Conservation (phyloP, 1,140 invertebrate genomes). For the Euwallacea similis region DNA sequence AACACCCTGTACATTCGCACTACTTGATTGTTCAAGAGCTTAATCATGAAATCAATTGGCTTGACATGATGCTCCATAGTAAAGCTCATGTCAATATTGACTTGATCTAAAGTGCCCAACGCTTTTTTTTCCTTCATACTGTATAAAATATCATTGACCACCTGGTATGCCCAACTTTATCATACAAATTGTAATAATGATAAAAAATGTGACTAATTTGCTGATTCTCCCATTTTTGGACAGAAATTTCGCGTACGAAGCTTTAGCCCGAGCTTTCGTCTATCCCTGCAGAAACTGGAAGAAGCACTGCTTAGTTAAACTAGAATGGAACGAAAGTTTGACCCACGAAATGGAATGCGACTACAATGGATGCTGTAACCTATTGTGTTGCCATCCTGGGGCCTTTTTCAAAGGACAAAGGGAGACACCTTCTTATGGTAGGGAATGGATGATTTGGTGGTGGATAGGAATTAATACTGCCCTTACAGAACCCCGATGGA, state of each 20-base stretch:
- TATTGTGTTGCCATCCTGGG: slow-evolving; percentile 41
- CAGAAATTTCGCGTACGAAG: slow-evolving; percentile 46
- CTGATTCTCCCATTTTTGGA: not conserved
- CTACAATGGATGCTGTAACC: slow-evolving; percentile 41
- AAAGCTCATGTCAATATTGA: too few relatives aligned
- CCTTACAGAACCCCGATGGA: slow-evolving; percentile 5
- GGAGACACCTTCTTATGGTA: slow-evolving; percentile 38
- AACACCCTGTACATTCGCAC: too few relatives aligned
- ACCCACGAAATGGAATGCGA: slow-evolving; percentile 46
- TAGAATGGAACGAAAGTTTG: slow-evolving; percentile 46
- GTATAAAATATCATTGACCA: too few relatives aligned
- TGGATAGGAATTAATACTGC: too few relatives aligned
- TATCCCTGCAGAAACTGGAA: slow-evolving; percentile 50
- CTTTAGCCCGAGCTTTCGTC: slow-evolving; percentile 44
- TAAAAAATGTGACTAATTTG: too few relatives aligned
- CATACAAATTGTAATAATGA: too few relatives aligned
- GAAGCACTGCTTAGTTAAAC: slow-evolving; percentile 43
- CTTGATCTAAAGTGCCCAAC: too few relatives aligned
- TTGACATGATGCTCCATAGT: too few relatives aligned
- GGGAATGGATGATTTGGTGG: not conserved
- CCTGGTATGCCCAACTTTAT: too few relatives aligned
- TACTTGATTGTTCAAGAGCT: too few relatives aligned
- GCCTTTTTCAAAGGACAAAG: slow-evolving; percentile 44
- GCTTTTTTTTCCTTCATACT: too few relatives aligned
- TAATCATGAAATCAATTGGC: too few relatives aligned